Base-by-base conservation (phyloP, 2,888 invertebrate species). In the Phalera bucephala region DNA sequence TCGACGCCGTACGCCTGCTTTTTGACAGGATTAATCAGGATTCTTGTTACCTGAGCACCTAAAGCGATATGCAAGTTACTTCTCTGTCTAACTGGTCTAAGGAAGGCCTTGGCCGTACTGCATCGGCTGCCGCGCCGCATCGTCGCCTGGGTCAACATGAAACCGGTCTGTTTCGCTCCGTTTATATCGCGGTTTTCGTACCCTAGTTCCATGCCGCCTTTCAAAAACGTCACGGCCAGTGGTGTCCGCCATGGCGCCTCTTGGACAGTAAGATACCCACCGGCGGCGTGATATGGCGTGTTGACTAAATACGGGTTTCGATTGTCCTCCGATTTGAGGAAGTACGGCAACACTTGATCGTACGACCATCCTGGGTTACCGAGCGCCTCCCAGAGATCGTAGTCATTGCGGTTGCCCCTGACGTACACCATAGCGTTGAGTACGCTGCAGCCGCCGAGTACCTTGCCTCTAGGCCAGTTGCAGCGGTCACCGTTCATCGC, bases 371-470 rank as follows among this genome's bases (percentile, higher is more conserved):
- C 97, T 0, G 92, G 89, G 73, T 96, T 96, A 0, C 97, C 97
- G 20, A 94, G 82, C 0, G 91, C 90, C 20, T 95, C 95, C 97
- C 97, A 98, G 13, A 93, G 91, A 72, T 97, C 96, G 82, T 96
- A 98, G 67, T 97, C 97, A 41, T 93, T 92, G 52, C 93, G 92
- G 65, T 96, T 97, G 33, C 97, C 97, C 33, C 98, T 91, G 7
- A 96, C 94, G 82, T 98, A 98, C 20, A 97, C 92, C 97, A 98
- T 97, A 8, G 96, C 96, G 74, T 97, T 97, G 0, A 97, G 91
- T 1, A 96, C 95, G 61, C 96, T 96, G 36, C 94, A 93, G 8
- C 98, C 97, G 13, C 97, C 97, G 12, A 97, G 91, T 10, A 95
- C 97, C 77, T 96, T 97, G 33, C 98, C 98, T 47, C 98, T 91